These are phyloP conservation scores for Gorsachius magnificus DNA, from an alignment of 2,797 vertebrate species.

Conservation along the genomic window DNA sequence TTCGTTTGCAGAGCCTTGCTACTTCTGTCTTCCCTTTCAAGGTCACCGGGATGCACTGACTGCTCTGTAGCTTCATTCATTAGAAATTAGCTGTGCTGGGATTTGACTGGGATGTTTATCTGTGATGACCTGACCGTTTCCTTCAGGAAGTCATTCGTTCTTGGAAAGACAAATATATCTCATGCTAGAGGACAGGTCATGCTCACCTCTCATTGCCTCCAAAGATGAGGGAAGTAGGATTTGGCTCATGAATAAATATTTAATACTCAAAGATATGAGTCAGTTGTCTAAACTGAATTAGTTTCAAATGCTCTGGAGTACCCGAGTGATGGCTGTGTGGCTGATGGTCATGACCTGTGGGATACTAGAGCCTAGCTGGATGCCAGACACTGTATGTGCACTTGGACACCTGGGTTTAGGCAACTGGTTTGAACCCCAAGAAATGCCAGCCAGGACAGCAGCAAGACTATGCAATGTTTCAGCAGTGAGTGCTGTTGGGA, in stretches of 20 bases:
- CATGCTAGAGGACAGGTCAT: background rate
- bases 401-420: background rate
- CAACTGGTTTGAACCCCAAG: background rate
- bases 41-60: background rate
- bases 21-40: background rate
- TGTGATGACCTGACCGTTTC: background rate
- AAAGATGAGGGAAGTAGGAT: background rate
- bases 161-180: background rate
- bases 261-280: fast-evolving
- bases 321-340: background rate
- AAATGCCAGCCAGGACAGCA: background rate
- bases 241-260: background rate
- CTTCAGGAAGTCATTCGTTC: background rate
- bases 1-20: background rate
- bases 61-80: background rate
- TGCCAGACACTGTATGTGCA: background rate
- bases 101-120: background rate
- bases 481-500: background rate
- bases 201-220: background rate
- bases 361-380: background rate
- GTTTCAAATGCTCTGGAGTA: background rate
- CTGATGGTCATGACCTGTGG: background rate
- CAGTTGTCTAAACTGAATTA: background rate
- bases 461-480: fast-evolving
- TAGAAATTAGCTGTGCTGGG: background rate